These are phyloP conservation scores for Trichonephila inaurata DNA, from an alignment of 1,140 invertebrate species.

Conservation along the genomic window DNA sequence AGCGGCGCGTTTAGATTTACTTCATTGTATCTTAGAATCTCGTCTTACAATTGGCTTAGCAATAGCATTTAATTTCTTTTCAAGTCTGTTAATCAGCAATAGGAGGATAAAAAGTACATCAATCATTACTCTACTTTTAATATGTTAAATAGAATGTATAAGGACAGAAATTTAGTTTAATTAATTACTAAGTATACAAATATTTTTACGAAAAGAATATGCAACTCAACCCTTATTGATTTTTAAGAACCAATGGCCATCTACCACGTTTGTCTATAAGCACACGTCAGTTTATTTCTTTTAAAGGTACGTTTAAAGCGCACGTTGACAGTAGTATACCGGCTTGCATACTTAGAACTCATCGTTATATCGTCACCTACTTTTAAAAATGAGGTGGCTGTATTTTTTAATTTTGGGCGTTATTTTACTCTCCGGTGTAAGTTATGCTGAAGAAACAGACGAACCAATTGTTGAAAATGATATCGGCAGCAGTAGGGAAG, in stretches of 20 bases:
- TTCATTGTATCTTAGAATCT: background rate
- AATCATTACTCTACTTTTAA: background rate
- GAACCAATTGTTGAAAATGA: conserved; percentile 85
- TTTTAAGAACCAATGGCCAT: conserved; percentile 25
- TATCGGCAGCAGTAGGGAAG: conserved; percentile 89
- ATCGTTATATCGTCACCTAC: background rate
- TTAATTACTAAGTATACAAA: background rate
- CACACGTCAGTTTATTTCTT: conserved; percentile 67
- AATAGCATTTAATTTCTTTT: background rate
- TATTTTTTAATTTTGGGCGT: conserved; percentile 23
- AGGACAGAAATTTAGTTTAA: background rate
- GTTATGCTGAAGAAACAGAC: conserved; percentile 82
- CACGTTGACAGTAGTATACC: background rate
- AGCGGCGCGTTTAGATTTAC: background rate
- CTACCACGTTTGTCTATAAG: conserved; percentile 59
- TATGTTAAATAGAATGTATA: background rate
- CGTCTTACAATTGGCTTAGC: background rate
- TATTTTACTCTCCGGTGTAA: conserved; percentile 33
- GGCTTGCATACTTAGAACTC: background rate
- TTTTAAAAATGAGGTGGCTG: conserved; percentile 52
- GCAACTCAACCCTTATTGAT: background rate
- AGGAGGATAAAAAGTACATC: background rate
- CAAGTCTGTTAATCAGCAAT: background rate
- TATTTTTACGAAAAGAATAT: background rate
- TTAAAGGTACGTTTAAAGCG: conserved; percentile 19